A percentile compares a stretch with the other conserved stretches of the same genome.
Evolutionary conservation across 2,888 invertebrate species (phyloP).

Genomic region (Diaprepes abbreviatus): DNA sequence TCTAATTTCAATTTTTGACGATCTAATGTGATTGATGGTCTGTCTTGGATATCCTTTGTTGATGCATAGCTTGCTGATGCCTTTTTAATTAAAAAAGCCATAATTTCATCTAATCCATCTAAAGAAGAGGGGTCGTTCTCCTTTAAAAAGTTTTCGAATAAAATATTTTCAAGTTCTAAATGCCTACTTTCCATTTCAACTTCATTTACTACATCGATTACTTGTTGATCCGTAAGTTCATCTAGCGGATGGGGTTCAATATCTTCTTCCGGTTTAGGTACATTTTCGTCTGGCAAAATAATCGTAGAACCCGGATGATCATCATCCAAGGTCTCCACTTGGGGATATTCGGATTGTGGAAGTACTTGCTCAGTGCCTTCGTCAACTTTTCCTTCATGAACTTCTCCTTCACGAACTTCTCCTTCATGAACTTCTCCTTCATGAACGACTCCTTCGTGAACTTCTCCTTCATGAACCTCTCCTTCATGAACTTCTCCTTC

Average conservation of each 20-base stretch:
- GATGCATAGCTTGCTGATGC: neutral
- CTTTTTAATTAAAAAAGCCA: constrained; percentile 15
- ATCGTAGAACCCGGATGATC: no score
- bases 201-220: constrained; percentile 50
- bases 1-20: constrained; percentile 36
- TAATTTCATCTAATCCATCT: constrained; percentile 50
- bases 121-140: constrained; percentile 51
- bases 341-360: neutral
- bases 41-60: constrained; percentile 10
- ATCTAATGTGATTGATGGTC: constrained; percentile 10
- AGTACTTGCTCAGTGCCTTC: neutral
- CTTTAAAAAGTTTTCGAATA: constrained; percentile 51
- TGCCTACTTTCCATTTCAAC: constrained; percentile 49
- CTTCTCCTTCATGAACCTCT: no score
- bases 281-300: no score
- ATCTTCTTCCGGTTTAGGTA: neutral
- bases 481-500: no score
- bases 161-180: constrained; percentile 51
- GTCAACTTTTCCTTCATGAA: neutral
- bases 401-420: no score
- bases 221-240: constrained; percentile 51
- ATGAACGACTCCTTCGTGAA: no score
- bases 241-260: constrained; percentile 47
- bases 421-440: no score
- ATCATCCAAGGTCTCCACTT: no score